Base-by-base conservation (phyloP, 1,140 invertebrate species). In the Macrobrachium rosenbergii region DNA sequence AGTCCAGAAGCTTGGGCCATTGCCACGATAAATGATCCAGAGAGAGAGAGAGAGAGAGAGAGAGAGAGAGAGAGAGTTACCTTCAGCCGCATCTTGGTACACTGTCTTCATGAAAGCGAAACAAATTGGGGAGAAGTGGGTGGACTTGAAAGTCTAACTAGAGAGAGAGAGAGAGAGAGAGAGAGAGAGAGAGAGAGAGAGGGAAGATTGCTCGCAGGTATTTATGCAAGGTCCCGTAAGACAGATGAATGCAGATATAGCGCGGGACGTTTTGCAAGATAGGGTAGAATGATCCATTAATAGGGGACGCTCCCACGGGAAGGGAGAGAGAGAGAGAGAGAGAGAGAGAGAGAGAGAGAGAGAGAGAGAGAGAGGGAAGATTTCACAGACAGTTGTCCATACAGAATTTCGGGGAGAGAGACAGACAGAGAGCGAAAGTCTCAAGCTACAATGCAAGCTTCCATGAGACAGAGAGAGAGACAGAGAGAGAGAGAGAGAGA, bases 281-380 rank as follows among this genome's bases (percentile, higher is more conserved):
- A 52, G 52, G 52, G 52, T 52, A 8, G 52, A 52, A 5, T 52
- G 2, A 52, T 52, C 52, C 52, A 52, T 52, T 52, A 52, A 52
- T 52, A 52, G 52, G 52, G 52, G 52, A 52, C 52, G 12, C 52
- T 52, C 52, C 12, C 14, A 76, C 3, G 23, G 28, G 23, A 23
- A 73, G 72, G 5, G 28, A 37, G 72, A 37, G 72, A 73, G 28
- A 37, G 72, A 73, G 28, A 73, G 72, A 73, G 72, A 37, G 72
- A 73, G 72, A 73, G 72, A 73, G 72, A 37, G 72, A 73, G 72
- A 37, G 72, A 73, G 72, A 37, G 72, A 73, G 28, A 73, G 72
- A 73, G 72, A 37, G 2, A 73, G 28, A 73, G 2, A 37, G 72
- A 28, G 2, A 73, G 23, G 6, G 72, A 23, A 73, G 72, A 73